Conservation (phyloP, 2,113 vertebrate genomes). For the Numida meleagris region DNA sequence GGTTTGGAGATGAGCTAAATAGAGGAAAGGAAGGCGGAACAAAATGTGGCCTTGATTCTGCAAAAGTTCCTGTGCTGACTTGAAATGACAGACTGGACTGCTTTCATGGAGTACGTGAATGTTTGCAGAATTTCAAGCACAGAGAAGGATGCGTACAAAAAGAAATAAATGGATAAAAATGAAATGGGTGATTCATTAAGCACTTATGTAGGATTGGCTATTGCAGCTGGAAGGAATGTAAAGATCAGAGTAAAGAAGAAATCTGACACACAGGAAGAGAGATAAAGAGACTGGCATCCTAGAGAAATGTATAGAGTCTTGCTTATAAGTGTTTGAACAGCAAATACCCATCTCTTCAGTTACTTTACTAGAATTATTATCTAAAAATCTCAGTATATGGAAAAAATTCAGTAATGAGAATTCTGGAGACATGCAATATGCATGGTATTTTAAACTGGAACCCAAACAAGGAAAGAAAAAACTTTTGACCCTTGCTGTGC, state of each 20-base stretch:
- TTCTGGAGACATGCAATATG: background rate
- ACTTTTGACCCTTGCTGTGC: background rate
- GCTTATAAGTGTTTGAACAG: background rate
- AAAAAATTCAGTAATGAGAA: background rate
- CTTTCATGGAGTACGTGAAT: background rate
- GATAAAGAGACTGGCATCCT: background rate
- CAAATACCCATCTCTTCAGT: background rate
- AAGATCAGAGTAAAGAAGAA: background rate
- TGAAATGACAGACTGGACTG: background rate
- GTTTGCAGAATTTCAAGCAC: background rate
- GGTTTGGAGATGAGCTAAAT: background rate
- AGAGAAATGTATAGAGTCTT: background rate
- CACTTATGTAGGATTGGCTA: background rate
- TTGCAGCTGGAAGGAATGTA: background rate
- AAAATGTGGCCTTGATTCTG: background rate
- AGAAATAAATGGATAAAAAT: background rate
- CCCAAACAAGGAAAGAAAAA: background rate
- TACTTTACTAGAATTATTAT: background rate
- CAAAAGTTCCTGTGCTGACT: background rate
- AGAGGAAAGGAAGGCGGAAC: background rate
- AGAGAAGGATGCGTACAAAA: background rate
- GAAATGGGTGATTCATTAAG: background rate
- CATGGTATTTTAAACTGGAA: background rate
- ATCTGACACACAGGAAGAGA: background rate
- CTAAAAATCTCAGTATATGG: background rate